Evolutionary conservation across 2,888 invertebrate species (phyloP), one percentile per base, ranked within the genome.

Genomic region (Coleophora flavipennella): DNA sequence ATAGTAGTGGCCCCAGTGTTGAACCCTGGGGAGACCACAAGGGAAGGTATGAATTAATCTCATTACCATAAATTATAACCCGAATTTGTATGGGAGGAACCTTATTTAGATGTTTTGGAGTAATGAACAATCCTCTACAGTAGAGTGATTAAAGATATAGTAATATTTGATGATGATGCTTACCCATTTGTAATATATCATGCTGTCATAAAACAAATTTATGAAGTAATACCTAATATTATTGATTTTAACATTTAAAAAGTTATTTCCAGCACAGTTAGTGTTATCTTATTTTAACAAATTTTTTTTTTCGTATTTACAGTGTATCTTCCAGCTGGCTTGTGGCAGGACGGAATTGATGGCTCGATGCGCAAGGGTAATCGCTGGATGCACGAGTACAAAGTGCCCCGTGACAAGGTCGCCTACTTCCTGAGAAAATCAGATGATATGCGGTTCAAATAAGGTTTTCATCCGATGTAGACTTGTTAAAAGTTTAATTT

Each of bases 281-380:
- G 3, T 10, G 2, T 20, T 20, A 12, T 11, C 8, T 25, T 14
- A 10, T 32, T 26, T 11, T 13, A 31, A 28, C 34, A 20, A 20
- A 20, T 4, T 6, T 20, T 4, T 25, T 1, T 28, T 28, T 31
- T 33, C 40, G n/a, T 14, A 42, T 26, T 33, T 74, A 65, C 63
- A 89, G 92, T 97, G 41, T 96, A 96, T 63, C 85, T 96, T 25
- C 96, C 96, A 0, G 91, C 91, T 20, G 98, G 97, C 0, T 92
- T 95, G 0, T 97, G 97, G 97, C 92, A 91, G 59, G 96, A 97
- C 61, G 95, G 95, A 10, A 93, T 95, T 51, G 94, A 95, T 65
- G 92, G 92, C 0, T 94, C 93, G 14, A 84, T 93, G 32, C 87
- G 94, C 28, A 95, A 95, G 59, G 96, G 96, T 1, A 94, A 91